These are phyloP conservation scores for Rhagoletis pomonella DNA, from an alignment of 1,140 invertebrate species.

Conservation along the genomic window DNA sequence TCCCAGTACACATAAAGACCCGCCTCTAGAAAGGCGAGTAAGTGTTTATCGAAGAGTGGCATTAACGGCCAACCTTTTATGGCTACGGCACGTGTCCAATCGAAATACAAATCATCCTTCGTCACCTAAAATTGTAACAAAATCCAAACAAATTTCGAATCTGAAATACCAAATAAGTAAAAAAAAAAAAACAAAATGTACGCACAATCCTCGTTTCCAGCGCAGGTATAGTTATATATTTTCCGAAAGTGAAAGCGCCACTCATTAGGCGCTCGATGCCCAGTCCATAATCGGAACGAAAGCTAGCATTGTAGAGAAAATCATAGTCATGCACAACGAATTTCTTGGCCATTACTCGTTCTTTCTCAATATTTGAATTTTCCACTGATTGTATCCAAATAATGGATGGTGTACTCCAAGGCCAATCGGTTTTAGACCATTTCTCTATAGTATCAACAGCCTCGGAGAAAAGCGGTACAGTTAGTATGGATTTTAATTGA, in stretches of 20 bases:
- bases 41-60: constrained; percentile 64
- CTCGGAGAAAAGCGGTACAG: constrained; percentile 64
- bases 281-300: constrained; percentile 63
- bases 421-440: constrained; percentile 64
- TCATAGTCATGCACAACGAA: constrained; percentile 67
- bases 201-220: constrained; percentile 66
- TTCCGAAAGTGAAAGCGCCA: constrained; percentile 64
- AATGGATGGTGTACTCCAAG: constrained; percentile 69
- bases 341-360: constrained; percentile 63
- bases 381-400: constrained; percentile 67
- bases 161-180: not conserved
- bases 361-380: constrained; percentile 63
- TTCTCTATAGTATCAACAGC: constrained; percentile 67
- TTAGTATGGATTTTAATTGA: constrained; percentile 69
- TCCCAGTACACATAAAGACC: constrained; percentile 69
- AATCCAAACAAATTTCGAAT: not conserved
- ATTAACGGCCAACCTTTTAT: constrained; percentile 70
- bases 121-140: not conserved
- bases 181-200: not conserved
- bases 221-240: constrained; percentile 64
- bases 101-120: constrained; percentile 69
- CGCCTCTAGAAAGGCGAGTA: constrained; percentile 64
- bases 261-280: constrained; percentile 66
- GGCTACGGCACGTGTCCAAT: constrained; percentile 68
- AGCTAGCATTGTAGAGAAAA: constrained; percentile 68